phyloP scores from a whole-genome alignment of 2,113 vertebrate species.

The Hyperopisus bebe region DNA sequence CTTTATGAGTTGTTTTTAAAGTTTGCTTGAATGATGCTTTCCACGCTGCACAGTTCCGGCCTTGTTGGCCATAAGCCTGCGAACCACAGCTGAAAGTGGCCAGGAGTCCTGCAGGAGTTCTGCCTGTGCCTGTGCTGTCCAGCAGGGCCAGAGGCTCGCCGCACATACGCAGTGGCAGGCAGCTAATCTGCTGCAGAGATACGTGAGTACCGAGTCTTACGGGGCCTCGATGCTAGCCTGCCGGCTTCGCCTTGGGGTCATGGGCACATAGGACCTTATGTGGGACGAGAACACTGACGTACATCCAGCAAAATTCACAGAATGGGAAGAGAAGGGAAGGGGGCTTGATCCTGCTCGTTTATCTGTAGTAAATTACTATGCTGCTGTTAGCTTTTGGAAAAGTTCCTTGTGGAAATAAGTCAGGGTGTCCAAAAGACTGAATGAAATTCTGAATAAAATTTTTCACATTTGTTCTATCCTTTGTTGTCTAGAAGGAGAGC shows the following conservation, averaged over 20 bases:
- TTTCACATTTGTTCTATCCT: not conserved
- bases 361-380: not conserved
- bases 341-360: not conserved
- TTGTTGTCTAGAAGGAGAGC: not conserved
- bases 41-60: not conserved
- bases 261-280: not conserved
- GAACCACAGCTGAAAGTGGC: fast-evolving
- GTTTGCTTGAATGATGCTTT: not conserved
- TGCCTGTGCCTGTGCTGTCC: not conserved
- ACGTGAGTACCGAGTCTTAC: not conserved
- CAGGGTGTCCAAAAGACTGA: not conserved
- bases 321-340: too few species aligned
- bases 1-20: not conserved
- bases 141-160: not conserved
- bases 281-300: not conserved
- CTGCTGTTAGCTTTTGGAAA: not conserved
- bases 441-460: not conserved
- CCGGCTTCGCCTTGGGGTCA: not conserved
- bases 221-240: not conserved
- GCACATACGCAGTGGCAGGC: not conserved
- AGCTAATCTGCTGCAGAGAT: not conserved
- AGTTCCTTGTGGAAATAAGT: not conserved
- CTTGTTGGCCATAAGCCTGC: not conserved
- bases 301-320: too few species aligned
- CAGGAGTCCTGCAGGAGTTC: not conserved